A percentile compares a stretch with the other conserved stretches of the same genome.
phyloP scores from a whole-genome alignment of 2,888 invertebrate species.

The Ephialtes manifestator region DNA sequence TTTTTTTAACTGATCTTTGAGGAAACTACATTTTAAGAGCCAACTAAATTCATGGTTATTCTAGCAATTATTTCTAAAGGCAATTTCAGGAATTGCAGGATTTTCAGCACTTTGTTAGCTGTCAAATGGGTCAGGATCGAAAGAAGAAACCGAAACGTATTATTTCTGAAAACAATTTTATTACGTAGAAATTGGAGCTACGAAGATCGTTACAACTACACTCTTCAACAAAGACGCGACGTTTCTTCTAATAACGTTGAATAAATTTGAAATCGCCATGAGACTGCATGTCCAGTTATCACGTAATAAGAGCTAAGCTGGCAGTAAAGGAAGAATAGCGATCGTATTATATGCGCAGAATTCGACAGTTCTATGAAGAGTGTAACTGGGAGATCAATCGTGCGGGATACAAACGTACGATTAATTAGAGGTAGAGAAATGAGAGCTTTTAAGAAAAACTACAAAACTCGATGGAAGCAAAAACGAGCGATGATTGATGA shows the following conservation, averaged over 20 bases:
- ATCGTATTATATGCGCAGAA: constrained; percentile 20
- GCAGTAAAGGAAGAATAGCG: constrained; percentile 32
- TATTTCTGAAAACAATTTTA: constrained; percentile 83
- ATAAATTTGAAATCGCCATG: constrained; percentile 45
- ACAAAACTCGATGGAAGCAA: constrained; percentile 28
- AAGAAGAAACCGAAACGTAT: constrained; percentile 39
- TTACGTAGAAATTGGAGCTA: constrained; percentile 80
- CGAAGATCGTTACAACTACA: constrained; percentile 76
- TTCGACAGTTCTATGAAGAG: constrained; percentile 41
- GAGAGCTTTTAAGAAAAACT: constrained; percentile 13
- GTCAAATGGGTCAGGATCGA: background rate
- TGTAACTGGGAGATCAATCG: constrained; percentile 38
- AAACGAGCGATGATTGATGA: constrained; percentile 31
- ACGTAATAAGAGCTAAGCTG: constrained; percentile 37
- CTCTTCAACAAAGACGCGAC: constrained; percentile 71
- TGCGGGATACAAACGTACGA: constrained; percentile 30
- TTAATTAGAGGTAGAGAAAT: constrained; percentile 11
- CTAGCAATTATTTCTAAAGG: no score
- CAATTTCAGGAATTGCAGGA: no score
- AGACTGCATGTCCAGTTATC: constrained; percentile 24
- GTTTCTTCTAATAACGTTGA: constrained; percentile 60
- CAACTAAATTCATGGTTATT: no score
- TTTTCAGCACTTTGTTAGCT: background rate
- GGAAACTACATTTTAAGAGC: no score
- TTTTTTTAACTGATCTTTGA: no score